Evolutionary conservation across 1,140 invertebrate genomes (phyloP), one percentile per base, ranked within the genome.

Genomic region (Papilio glaucus): DNA sequence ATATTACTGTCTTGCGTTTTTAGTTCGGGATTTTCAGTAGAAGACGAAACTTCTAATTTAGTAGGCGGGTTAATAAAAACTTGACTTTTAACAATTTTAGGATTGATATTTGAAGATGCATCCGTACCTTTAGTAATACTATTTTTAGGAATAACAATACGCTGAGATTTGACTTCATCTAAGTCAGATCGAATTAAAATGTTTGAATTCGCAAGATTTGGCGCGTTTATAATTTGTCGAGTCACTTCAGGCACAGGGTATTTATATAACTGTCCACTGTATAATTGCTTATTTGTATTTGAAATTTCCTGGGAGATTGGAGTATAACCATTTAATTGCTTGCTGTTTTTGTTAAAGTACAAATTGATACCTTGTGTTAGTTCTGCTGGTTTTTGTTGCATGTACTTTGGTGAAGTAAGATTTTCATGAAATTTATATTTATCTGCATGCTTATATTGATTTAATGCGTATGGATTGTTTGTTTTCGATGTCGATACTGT

Each of bases 221-320:
- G 86, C 42, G 75, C 72, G 69, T 92, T 92, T 73, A 89, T 90
- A 71, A 89, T 82, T 75, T 91, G 83, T 53, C 77, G 82, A 13
- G 86, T 91, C 5, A 92, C 89, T 41, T 87, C 84, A 61, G 89
- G 89, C 33, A 92, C 89, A 29, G 89, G 81, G 13, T 85, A 79
- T 75, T 91, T 83, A 63, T 92, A 92, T 53, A 92, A 71, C 77
- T 92, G 90, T 10, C 90, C 90, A 75, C 90, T 92, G 70, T 90
- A 90, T 76, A 90, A 74, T 42, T 10, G 18, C 24, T 18, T 26
- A 6, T 57, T 24, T 5, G 87, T 81, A 21, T 85, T 84, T 67
- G 71, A 72, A 72, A 79, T 79, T 15, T 37, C 57, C 37, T 74
- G 42, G 63, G 76, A 26, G 71, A 41, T 1, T 45, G 65, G 12